These are phyloP conservation scores for Lutraria rhynchaena DNA, from an alignment of 1,140 invertebrate genomes.

Conservation along the genomic window DNA sequence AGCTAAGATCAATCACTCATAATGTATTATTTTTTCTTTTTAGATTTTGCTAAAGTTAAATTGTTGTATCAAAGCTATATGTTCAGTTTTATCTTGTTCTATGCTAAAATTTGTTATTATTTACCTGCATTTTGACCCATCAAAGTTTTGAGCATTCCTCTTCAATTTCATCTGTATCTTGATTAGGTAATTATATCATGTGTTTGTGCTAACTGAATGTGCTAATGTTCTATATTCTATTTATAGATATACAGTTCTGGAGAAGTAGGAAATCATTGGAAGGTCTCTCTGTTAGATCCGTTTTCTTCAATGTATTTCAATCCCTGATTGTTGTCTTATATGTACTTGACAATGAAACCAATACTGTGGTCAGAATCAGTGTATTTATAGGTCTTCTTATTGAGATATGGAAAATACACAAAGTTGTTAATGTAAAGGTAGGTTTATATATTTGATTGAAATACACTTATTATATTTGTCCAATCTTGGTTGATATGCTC, in stretches of 20 bases:
- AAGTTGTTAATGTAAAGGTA: conserved; percentile 87
- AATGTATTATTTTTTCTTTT: no score
- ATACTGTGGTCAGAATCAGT: conserved; percentile 95
- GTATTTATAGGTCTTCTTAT: conserved; percentile 94
- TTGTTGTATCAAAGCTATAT: no score
- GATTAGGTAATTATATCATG: background rate
- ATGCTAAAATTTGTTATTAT: no score
- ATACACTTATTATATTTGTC: no score
- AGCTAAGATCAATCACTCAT: no score
- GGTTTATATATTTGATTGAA: no score
- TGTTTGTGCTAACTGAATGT: background rate
- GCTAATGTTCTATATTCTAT: no score
- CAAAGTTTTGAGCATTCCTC: no score
- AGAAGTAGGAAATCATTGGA: conserved; percentile 98
- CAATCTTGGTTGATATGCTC: no score
- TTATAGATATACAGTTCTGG: conserved; percentile 99
- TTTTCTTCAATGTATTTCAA: conserved; percentile 99
- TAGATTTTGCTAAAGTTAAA: no score
- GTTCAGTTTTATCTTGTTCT: no score
- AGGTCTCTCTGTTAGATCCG: conserved; percentile 97
- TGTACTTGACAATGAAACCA: conserved; percentile 99
- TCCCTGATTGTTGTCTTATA: conserved; percentile 97
- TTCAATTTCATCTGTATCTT: background rate
- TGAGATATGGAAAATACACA: conserved; percentile 99
- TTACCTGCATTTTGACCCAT: no score